Base-by-base conservation (phyloP, 1,140 invertebrate species). In the Drosophila nigrodunni region DNA sequence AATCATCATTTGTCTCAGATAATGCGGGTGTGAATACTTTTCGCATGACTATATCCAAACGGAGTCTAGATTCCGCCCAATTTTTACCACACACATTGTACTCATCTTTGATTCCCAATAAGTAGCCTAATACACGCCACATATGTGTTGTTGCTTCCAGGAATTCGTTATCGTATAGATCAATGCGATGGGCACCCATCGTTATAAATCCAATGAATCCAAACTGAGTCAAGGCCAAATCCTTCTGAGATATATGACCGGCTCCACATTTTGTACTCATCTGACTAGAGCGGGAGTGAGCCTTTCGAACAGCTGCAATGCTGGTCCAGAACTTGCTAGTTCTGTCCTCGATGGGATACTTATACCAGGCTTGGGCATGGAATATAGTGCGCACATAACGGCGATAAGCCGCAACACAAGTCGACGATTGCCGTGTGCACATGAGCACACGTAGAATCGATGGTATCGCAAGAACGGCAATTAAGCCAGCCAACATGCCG, bases 171-270 rank as follows among this genome's bases (percentile, higher is more conserved):
- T 93, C 93, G 10, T 93, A 49, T 2, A 97, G 92, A 1, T 96
- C 96, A 35, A 97, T 93, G 37, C 94, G 91, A 49, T 95, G 92
- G 0, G 96, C 94, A 44, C 95, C 94, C 4, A 96, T 71, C 0
- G 97, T 79, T 1, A 95, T 94, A 55, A 96, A 95, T 1, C 97
- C 97, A 75, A 98, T 95, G 82, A 98, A 98, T 8, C 96, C 96
- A 78, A 97, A 97, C 88, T 97, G 96, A 0, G 97, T 97, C 1
- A 98, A 80, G 0, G 95, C 95, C 94, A 98, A 95, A 74, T 98
- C 97, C 68, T 95, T 94, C 92, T 98, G 97, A 0, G 94, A 94
- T 4, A 94, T 89, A 46, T 77, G 75, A 2, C 95, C 94, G 1
- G 87, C 87, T 11, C 93, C 93, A 18, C 92, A 91, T 8, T 79